phyloP scores from a whole-genome alignment of 1,140 invertebrate genomes.

The Diuraphis noxia region DNA sequence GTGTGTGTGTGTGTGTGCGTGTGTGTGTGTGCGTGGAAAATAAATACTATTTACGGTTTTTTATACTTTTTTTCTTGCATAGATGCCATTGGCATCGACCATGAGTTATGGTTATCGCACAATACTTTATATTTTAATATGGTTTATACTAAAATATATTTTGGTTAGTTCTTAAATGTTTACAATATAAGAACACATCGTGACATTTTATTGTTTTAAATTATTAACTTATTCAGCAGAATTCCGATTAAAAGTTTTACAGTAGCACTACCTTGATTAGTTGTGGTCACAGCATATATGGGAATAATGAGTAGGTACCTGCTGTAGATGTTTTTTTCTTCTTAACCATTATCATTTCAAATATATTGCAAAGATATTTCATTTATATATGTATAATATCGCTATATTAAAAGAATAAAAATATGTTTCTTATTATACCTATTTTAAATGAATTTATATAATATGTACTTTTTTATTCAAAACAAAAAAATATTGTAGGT shows the following conservation, averaged over 20 bases:
- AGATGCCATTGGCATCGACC: background rate
- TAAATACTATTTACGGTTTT: background rate
- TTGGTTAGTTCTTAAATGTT: background rate
- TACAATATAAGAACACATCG: background rate
- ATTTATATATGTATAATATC: background rate
- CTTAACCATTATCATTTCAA: background rate
- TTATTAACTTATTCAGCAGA: background rate
- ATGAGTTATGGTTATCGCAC: background rate
- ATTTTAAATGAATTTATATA: background rate
- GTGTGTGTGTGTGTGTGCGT: too few species aligned
- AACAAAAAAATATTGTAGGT: background rate
- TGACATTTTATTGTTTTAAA: background rate
- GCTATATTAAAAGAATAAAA: background rate
- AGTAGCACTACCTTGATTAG: background rate
- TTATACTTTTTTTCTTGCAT: background rate
- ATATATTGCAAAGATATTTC: background rate
- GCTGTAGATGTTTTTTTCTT: background rate
- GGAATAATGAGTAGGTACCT: background rate
- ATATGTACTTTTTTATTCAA: background rate
- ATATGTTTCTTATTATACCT: background rate
- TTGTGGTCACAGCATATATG: background rate
- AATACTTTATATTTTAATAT: constrained; percentile 12
- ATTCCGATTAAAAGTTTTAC: background rate
- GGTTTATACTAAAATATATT: background rate
- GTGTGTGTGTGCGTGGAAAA: background rate